phyloP scores from a whole-genome alignment of 2,888 invertebrate species.

The Dasysyrphus albostriatus region DNA sequence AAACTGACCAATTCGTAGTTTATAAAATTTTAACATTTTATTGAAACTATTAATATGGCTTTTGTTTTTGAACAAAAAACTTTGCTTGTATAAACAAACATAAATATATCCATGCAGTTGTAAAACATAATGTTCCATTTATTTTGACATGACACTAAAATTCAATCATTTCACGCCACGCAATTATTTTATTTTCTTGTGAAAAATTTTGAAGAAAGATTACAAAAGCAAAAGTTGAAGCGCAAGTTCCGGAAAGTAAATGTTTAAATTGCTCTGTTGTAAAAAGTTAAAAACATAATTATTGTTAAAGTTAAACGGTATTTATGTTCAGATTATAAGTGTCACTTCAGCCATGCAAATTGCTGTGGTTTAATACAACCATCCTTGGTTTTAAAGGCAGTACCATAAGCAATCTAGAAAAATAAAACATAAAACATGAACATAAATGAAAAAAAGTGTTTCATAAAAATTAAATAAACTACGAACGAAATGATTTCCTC shows the following conservation, averaged over 20 bases:
- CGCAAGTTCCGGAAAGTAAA: constrained; percentile 18
- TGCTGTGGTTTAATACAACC: constrained; percentile 5
- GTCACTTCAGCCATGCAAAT: constrained; percentile 64
- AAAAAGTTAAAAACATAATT: constrained; percentile 25
- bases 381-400: neutral
- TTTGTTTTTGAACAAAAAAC: too few relatives aligned
- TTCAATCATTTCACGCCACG: neutral
- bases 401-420: neutral
- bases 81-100: too few relatives aligned
- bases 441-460: neutral
- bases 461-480: neutral
- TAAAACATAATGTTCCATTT: too few relatives aligned
- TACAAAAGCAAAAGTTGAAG: neutral
- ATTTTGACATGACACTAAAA: neutral
- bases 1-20: too few relatives aligned
- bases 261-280: constrained; percentile 4
- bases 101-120: too few relatives aligned
- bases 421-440: neutral
- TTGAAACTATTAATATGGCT: too few relatives aligned
- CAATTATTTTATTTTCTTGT: constrained; percentile 15
- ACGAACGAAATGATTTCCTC: neutral
- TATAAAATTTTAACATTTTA: too few relatives aligned
- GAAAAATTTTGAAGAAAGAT: neutral
- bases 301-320: constrained; percentile 15
- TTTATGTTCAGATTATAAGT: constrained; percentile 55